Evolutionary conservation across 2,797 vertebrate species (phyloP), one percentile per base, ranked within the genome.

Genomic region (Sebastolobus altivelis): DNA sequence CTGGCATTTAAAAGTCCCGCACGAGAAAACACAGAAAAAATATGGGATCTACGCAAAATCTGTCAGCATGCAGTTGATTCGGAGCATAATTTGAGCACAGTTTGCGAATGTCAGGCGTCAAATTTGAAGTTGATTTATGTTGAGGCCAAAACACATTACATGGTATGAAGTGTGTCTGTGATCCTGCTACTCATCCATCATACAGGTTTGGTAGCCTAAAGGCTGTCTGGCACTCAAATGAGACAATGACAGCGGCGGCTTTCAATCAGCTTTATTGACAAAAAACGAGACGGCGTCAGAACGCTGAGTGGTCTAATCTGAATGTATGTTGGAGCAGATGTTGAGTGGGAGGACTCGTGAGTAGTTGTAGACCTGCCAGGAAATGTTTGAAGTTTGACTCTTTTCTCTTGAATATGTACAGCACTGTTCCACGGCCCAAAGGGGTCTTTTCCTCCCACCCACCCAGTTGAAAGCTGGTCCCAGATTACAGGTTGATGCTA

Each of bases 401-500:
- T 71, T 76, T 77, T 79, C 59, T 37, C 2, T 37, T 77, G 73
- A 80, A 76, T 18, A 43, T 35, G 27, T 49, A 16, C 33, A 66
- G 33, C 69, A 25, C 71, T 77, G 55, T 25, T 70, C 40, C 54
- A 65, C 62, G 38, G 84, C 85, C 82, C 63, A 61, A 75, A 85
- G 84, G 85, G 87, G 63, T 66, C 40, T 78, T 87, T 88, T 33
- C 75, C 83, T 77, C 71, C 80, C 88, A 71, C 88, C 77, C 72
- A 43, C 84, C 80, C 81, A 54, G 49, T 79, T 83, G 75, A 87
- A 83, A 71, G 80, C 72, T 33, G 61, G 37, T 72, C 79, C 80
- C 78, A 88, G 82, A 88, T 91, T 91, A 93, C 81, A 91, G 91
- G 86, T 87, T 85, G 2, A 38, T 72, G 71, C 59, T 88, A 78